A percentile compares a stretch with the other conserved stretches of the same genome.
phyloP scores from a whole-genome alignment of 2,113 vertebrate species.

The Strix uralensis region DNA sequence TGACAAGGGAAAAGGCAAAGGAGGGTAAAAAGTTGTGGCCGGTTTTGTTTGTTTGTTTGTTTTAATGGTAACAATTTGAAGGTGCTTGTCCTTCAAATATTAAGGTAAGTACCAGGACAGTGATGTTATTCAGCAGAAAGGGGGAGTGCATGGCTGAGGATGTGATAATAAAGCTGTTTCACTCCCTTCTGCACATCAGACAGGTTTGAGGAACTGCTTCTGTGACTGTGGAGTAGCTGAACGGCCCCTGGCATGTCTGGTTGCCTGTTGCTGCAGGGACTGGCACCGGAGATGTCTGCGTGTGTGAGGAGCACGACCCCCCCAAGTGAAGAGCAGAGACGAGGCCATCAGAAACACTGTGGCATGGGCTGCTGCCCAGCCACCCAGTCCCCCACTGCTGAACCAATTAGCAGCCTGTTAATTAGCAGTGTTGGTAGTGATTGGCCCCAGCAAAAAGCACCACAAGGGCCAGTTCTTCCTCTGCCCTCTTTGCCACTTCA shows the following conservation, averaged over 20 bases:
- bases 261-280: not conserved
- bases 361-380: accelerated
- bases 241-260: accelerated
- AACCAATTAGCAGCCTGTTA: too few relatives aligned
- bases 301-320: not conserved
- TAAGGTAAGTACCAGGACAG: not conserved
- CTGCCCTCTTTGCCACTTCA: not conserved
- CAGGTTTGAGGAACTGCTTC: not conserved
- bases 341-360: accelerated
- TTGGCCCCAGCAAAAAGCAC: too few relatives aligned
- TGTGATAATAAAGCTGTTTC: not conserved
- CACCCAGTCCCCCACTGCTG: not conserved
- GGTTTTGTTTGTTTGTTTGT: not conserved
- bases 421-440: not conserved
- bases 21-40: not conserved
- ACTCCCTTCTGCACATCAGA: not conserved
- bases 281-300: accelerated
- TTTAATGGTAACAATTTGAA: not conserved
- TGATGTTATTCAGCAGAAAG: not conserved
- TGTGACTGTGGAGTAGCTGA: not conserved
- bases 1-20: not conserved
- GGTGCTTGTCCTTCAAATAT: not conserved
- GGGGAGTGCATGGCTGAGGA: not conserved
- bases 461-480: not conserved
- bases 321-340: accelerated